Percentiles rank a stretch among this genome's conserved stretches.
These are phyloP conservation scores for Neopelma chrysocephalum DNA, from an alignment of 2,797 vertebrate genomes.

Conservation along the genomic window DNA sequence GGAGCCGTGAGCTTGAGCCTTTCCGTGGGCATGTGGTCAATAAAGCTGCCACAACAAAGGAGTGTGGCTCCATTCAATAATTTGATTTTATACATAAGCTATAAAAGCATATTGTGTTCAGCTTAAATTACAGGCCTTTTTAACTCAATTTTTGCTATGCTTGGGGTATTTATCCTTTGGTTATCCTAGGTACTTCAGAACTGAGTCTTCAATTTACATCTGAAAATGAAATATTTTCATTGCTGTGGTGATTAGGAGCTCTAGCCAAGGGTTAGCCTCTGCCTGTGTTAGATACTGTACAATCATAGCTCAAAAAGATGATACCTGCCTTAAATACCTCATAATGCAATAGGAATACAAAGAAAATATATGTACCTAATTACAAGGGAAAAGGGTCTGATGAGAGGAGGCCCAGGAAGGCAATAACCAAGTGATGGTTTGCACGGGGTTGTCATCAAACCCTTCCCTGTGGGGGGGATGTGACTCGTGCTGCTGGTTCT, in stretches of 20 bases:
- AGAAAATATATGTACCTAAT: conserved; percentile 3
- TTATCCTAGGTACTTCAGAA: background rate
- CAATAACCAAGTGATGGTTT: background rate
- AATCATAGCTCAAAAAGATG: background rate
- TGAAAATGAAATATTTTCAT: conserved; percentile 3
- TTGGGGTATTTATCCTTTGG: background rate
- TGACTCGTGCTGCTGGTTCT: background rate
- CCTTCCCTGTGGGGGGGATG: rapidly evolving
- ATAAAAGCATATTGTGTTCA: background rate
- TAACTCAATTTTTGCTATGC: background rate
- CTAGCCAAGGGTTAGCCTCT: background rate
- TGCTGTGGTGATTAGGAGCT: background rate
- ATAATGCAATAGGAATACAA: background rate
- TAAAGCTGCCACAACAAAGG: background rate
- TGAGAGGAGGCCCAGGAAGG: background rate
- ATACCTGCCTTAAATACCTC: conserved; percentile 17
- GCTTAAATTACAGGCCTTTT: background rate
- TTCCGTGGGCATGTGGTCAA: background rate
- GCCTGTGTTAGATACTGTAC: background rate
- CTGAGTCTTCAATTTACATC: background rate
- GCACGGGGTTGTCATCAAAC: background rate
- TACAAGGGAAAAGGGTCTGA: background rate
- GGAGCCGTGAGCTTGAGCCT: background rate
- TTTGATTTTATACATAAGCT: background rate
- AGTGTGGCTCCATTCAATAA: rapidly evolving